phyloP scores from a whole-genome alignment of 2,797 vertebrate genomes.

The Microctenopoma stevenorrisi region DNA sequence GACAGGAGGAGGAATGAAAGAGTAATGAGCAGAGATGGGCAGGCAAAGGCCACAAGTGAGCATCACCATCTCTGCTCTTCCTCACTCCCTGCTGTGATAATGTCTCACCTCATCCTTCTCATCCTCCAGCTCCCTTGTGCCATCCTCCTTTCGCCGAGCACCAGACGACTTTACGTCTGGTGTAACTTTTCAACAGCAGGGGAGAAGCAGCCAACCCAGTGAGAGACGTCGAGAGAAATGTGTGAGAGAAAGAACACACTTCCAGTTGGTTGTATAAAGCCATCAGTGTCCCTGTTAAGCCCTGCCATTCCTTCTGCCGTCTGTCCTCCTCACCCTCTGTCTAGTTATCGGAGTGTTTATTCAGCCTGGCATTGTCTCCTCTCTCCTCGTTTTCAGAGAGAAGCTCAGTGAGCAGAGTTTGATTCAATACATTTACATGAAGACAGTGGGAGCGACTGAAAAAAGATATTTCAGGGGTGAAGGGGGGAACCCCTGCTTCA shows the following conservation, averaged over 20 bases:
- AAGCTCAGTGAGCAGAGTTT: slow-evolving; percentile 51
- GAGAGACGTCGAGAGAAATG: slow-evolving; percentile 64
- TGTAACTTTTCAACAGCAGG: slow-evolving; percentile 59
- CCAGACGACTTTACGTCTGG: slow-evolving; percentile 10
- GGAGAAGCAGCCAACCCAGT: slow-evolving; percentile 47
- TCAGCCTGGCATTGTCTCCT: slow-evolving; percentile 75
- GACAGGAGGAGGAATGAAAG: slow-evolving; percentile 65
- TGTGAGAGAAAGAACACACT: slow-evolving; percentile 69
- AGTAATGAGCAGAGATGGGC: slow-evolving; percentile 74
- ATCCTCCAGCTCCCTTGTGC: slow-evolving; percentile 3
- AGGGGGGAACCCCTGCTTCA: slow-evolving; percentile 36
- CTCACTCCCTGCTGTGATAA: slow-evolving; percentile 67
- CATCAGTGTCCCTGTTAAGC: slow-evolving; percentile 75
- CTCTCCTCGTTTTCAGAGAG: slow-evolving; percentile 63
- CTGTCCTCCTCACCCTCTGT: slow-evolving; percentile 77
- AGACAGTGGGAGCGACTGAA: slow-evolving; percentile 66
- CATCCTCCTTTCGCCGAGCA: neutral
- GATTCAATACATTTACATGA: slow-evolving; percentile 60
- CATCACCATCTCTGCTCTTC: slow-evolving; percentile 39
- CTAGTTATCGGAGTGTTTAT: slow-evolving; percentile 76
- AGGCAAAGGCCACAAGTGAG: slow-evolving; percentile 26
- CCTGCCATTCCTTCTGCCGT: slow-evolving; percentile 59
- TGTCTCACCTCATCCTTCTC: slow-evolving; percentile 58
- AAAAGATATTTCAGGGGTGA: slow-evolving; percentile 64
- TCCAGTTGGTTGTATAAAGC: slow-evolving; percentile 67